Conservation (phyloP, 2,888 invertebrate genomes). For the Acleris sparsana region DNA sequence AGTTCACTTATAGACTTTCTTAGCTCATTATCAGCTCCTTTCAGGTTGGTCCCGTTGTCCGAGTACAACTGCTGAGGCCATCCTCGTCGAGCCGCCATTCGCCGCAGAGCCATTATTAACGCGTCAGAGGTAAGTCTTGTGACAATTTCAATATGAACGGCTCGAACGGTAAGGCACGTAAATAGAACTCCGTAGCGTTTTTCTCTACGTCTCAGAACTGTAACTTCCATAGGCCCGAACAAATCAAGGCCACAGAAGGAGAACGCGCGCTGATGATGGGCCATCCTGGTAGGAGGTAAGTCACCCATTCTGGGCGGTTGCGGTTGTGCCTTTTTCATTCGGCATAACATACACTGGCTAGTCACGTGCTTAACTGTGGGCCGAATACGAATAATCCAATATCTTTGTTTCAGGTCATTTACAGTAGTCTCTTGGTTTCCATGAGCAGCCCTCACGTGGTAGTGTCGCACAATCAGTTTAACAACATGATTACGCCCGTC, state of each 20-base stretch:
- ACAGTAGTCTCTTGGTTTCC: conserved; percentile 23
- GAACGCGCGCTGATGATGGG: conserved; percentile 1
- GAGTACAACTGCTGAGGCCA: background rate
- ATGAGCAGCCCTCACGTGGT: background rate
- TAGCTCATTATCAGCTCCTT: background rate
- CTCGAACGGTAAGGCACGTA: conserved; percentile 10
- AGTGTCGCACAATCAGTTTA: background rate
- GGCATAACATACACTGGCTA: conserved; percentile 7
- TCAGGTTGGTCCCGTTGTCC: background rate
- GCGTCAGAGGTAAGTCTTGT: conserved; percentile 1
- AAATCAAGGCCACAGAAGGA: conserved; percentile 1
- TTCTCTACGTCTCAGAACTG: conserved; percentile 4
- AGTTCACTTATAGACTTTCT: background rate
- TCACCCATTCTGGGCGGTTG: conserved; percentile 15
- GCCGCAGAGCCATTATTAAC: conserved; percentile 1
- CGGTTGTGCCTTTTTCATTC: conserved; percentile 3
- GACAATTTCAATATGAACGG: conserved; percentile 16
- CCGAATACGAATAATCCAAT: conserved; percentile 27
- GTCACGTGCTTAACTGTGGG: conserved; percentile 22
- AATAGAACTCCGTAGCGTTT: conserved; percentile 17
- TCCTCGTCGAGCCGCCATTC: background rate
- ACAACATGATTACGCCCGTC: background rate
- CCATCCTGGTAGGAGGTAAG: conserved; percentile 10
- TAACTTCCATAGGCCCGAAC: conserved; percentile 6
- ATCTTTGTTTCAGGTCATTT: conserved; percentile 21